Evolutionary conservation across 2,888 invertebrate species (phyloP).

Genomic region (Dione vanillae): DNA sequence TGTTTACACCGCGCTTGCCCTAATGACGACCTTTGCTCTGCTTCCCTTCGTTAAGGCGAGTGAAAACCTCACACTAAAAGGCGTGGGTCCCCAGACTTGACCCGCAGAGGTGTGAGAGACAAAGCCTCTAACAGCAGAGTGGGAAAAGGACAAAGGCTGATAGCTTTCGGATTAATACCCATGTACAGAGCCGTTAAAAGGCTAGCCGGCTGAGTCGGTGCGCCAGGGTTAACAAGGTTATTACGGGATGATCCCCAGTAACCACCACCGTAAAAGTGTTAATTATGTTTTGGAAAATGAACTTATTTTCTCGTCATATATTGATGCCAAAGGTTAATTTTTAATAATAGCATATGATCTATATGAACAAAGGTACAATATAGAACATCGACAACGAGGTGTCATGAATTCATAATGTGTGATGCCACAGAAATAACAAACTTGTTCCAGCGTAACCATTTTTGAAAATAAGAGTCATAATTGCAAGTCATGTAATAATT

Average conservation of each 20-base stretch:
- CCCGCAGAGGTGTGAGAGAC: constrained; percentile 74
- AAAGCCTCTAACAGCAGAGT: constrained; percentile 60
- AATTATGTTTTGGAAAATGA: constrained; percentile 78
- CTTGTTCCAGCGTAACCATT: background rate
- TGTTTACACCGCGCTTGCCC: constrained; percentile 85
- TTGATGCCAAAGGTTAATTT: constrained; percentile 16
- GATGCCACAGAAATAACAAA: background rate
- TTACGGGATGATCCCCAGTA: constrained; percentile 82
- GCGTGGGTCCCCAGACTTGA: constrained; percentile 77
- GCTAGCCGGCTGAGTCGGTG: constrained; percentile 78
- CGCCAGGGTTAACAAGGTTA: constrained; percentile 84
- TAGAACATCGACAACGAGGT: too few relatives aligned
- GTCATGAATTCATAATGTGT: background rate
- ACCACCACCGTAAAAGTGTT: constrained; percentile 83
- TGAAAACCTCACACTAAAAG: constrained; percentile 84
- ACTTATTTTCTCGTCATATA: constrained; percentile 58
- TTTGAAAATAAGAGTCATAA: background rate
- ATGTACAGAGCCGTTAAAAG: constrained; percentile 83
- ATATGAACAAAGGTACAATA: background rate
- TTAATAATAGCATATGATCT: background rate
- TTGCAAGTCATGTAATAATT: background rate
- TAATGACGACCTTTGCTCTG: constrained; percentile 85
- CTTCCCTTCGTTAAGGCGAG: constrained; percentile 85
- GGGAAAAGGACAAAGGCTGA: constrained; percentile 77
- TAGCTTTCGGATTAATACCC: constrained; percentile 83